Evolutionary conservation across 2,113 vertebrate species (phyloP), one percentile per base, ranked within the genome.

Genomic region (Mellivora capensis): DNA sequence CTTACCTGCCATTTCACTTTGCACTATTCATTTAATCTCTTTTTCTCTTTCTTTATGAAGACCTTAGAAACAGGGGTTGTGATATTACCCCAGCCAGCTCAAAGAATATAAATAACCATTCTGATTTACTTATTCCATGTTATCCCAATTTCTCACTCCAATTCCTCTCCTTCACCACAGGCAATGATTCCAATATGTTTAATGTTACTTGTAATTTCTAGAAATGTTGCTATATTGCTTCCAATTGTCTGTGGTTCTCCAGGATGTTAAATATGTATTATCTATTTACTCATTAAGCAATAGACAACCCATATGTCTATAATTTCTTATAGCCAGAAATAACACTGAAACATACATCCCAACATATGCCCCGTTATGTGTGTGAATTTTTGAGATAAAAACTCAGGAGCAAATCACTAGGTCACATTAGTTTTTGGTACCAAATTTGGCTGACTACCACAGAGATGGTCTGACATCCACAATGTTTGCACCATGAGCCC

Each of bases 321-420:
- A 54, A 64, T 59, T 90, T 94, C 23, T 4, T 57, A 29, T 90
- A 74, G 49, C 3, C 44, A 74, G 64, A 74, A 39, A 80, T 80
- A 57, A 34, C 52, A 52, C 17, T 74, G 25, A 74, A 84, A 69
- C 10, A 3, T 61, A 67, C 39, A 54, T 52, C 31, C 3, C 31
- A n/a, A 29, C 9, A n/a, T 31, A n/a, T n/a, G 0, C 1, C 21
- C 34, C 3, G 5, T 62, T n/a, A 11, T 27, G 12, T 34, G 5
- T 85, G 21, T 49, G 52, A 92, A 62, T 62, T 85, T 37, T 88
- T 80, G 34, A 67, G 27, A 42, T 88, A 42, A 57, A 44, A 15
- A 18, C 1, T 4, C 7, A 11, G 21, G 7, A 54, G 15, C 10
- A 91, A 88, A 42, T 11, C 79, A 62, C 15, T 62, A 18, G n/a